Percentiles rank a stretch among this genome's conserved stretches.
phyloP scores from a whole-genome alignment of 2,888 invertebrate species.

The Iselma pallidipennis region DNA sequence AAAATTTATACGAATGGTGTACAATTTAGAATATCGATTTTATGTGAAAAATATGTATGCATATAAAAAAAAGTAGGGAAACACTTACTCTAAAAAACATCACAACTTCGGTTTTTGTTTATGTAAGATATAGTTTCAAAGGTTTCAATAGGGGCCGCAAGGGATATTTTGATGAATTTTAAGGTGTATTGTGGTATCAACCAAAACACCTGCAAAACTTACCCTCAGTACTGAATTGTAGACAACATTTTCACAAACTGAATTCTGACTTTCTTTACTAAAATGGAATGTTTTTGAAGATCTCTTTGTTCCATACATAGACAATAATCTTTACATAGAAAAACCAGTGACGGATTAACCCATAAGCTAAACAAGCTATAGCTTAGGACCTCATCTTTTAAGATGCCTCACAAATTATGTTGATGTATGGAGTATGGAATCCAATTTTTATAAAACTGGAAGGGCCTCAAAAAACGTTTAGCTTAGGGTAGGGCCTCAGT shows the following conservation, averaged over 20 bases:
- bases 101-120: constrained; percentile 32
- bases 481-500: too few relatives aligned
- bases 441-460: too few relatives aligned
- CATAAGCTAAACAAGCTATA: too few relatives aligned
- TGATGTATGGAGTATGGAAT: too few relatives aligned
- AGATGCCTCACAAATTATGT: too few relatives aligned
- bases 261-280: background rate
- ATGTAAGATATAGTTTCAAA: constrained; percentile 19
- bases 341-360: too few relatives aligned
- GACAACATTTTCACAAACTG: background rate
- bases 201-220: background rate
- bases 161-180: constrained; percentile 14
- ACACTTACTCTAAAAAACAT: constrained; percentile 30
- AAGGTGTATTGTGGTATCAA: constrained; percentile 6
- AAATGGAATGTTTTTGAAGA: too few relatives aligned
- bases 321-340: too few relatives aligned
- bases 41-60: too few relatives aligned
- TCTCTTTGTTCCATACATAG: too few relatives aligned
- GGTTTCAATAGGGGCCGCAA: constrained; percentile 8
- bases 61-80: constrained; percentile 22
- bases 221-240: background rate
- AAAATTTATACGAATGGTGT: constrained; percentile 22
- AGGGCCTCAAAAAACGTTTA: too few relatives aligned
- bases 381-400: too few relatives aligned
- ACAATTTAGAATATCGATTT: constrained; percentile 33